Conservation (phyloP, 2,888 invertebrate genomes). For the Neocrepidodera transversa region DNA sequence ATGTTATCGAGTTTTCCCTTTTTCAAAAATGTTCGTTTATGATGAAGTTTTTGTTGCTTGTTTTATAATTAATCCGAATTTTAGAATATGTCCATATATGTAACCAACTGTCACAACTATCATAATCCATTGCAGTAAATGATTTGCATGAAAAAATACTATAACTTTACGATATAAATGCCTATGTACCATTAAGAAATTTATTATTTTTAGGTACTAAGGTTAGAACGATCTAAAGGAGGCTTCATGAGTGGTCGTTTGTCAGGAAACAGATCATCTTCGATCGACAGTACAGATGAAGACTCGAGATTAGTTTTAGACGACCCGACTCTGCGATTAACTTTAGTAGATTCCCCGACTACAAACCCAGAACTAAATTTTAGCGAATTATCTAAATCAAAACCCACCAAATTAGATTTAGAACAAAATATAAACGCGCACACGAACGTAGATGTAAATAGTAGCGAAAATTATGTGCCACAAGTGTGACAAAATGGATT, state of each 20-base stretch:
- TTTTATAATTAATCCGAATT: too few relatives aligned
- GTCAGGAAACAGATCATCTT: slow-evolving; percentile 54
- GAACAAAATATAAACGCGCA: slow-evolving; percentile 54
- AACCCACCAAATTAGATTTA: slow-evolving; percentile 34
- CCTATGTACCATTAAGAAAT: too few relatives aligned
- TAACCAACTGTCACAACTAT: too few relatives aligned
- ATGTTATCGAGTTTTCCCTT: too few relatives aligned
- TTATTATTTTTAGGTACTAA: slow-evolving; percentile 68
- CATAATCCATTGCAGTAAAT: too few relatives aligned
- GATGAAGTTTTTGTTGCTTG: too few relatives aligned
- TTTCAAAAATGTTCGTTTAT: too few relatives aligned
- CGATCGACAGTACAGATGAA: slow-evolving; percentile 57
- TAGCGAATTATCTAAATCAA: slow-evolving; percentile 32
- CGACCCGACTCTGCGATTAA: slow-evolving; percentile 57
- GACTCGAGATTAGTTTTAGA: slow-evolving; percentile 56
- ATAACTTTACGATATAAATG: too few relatives aligned
- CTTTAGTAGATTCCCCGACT: slow-evolving; percentile 50
- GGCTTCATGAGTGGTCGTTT: slow-evolving; percentile 55
- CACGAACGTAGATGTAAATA: slow-evolving; percentile 40
- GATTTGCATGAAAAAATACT: too few relatives aligned
- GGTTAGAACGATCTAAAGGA: slow-evolving; percentile 70
- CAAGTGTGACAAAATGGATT: slow-evolving; percentile 42
- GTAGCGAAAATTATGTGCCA: slow-evolving; percentile 31
- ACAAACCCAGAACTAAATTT: slow-evolving; percentile 40
- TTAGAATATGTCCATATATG: too few relatives aligned